Conservation (phyloP, 2,113 vertebrate species). For the Pseudopodoces humilis region DNA sequence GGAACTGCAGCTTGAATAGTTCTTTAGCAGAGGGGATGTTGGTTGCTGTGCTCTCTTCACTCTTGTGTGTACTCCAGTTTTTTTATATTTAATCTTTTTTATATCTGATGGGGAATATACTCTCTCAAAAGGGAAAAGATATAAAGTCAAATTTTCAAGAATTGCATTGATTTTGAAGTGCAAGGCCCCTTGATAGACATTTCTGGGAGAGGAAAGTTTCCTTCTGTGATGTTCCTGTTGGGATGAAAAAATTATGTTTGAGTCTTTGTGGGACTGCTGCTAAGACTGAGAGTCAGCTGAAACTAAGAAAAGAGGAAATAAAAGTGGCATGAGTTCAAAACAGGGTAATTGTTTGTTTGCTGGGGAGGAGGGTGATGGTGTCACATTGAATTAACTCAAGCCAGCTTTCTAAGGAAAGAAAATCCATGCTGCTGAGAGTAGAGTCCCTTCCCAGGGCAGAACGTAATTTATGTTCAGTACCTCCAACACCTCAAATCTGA, state of each 20-base stretch:
- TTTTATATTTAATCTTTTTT: background rate
- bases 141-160: background rate
- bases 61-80: background rate
- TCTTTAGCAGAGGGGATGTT: background rate
- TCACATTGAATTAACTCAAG: background rate
- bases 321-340: background rate
- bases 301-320: background rate
- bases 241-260: background rate
- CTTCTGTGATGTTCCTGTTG: background rate
- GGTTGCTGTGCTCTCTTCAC: background rate
- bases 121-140: background rate
- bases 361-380: background rate
- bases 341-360: background rate
- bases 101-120: background rate
- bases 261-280: background rate
- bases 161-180: background rate
- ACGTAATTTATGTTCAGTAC: background rate
- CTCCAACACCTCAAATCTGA: background rate
- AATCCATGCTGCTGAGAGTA: background rate
- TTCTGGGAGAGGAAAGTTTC: background rate
- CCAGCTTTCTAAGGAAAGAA: background rate
- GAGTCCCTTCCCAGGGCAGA: background rate
- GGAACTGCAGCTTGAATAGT: rapidly evolving
- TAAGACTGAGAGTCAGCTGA: background rate
- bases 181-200: background rate